phyloP scores from a whole-genome alignment of 2,888 invertebrate genomes.

The Parelbella ahira region DNA sequence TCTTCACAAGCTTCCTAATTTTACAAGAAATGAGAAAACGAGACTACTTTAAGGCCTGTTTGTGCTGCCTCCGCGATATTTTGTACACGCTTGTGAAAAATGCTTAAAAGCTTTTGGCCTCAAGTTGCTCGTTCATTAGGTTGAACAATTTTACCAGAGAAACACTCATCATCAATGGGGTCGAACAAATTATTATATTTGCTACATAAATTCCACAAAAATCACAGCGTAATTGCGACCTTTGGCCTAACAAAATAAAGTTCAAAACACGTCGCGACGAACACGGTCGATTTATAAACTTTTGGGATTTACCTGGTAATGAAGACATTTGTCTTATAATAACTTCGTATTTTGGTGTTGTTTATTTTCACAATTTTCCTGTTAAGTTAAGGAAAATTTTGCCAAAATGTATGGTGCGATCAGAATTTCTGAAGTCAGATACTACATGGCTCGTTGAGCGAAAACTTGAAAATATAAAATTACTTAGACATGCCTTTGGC shows the following conservation, averaged over 20 bases:
- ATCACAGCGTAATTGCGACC: not conserved
- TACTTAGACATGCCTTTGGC: too few relatives aligned
- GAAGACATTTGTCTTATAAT: constrained; percentile 19
- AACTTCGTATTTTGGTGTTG: constrained; percentile 11
- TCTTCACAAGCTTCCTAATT: too few relatives aligned
- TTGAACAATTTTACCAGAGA: constrained; percentile 13
- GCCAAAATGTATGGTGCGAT: not conserved
- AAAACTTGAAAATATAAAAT: too few relatives aligned
- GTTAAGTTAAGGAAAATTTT: constrained; percentile 6
- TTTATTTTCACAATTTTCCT: constrained; percentile 15
- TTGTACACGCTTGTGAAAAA: constrained; percentile 5
- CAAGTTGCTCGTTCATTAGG: constrained; percentile 13
- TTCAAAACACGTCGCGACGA: not conserved
- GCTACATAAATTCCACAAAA: not conserved
- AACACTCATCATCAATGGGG: constrained; percentile 17
- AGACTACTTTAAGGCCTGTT: not conserved
- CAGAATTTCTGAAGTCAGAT: constrained; percentile 1
- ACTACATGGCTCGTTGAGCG: too few relatives aligned
- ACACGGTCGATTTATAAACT: constrained; percentile 1
- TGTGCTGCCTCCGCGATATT: constrained; percentile 1
- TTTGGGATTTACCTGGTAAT: constrained; percentile 16
- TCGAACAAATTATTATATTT: constrained; percentile 17
- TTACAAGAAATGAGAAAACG: constrained; percentile 1
- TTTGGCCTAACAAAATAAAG: not conserved
- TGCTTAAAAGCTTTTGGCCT: constrained; percentile 10